Percentiles rank a stretch among this genome's conserved stretches.
phyloP scores from a whole-genome alignment of 2,113 vertebrate genomes.

The Apus apus region DNA sequence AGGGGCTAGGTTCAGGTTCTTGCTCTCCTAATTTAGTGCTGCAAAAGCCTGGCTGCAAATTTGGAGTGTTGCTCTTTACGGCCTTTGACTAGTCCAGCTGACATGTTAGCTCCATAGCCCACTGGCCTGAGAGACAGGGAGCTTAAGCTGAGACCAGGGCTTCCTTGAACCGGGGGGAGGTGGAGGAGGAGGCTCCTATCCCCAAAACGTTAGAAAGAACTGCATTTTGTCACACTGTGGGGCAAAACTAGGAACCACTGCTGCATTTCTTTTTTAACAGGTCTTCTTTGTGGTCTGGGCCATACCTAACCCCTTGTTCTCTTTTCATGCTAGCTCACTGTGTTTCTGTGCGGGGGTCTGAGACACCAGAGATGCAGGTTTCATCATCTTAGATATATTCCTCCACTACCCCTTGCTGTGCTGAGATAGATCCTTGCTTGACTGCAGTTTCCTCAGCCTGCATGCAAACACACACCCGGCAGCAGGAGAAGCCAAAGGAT shows the following conservation, averaged over 20 bases:
- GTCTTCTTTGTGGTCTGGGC: background rate
- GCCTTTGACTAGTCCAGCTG: background rate
- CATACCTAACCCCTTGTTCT: background rate
- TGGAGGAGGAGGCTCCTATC: background rate
- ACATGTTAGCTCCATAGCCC: background rate
- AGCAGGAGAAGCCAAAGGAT: slow-evolving; percentile 21
- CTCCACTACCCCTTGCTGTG: background rate
- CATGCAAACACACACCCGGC: background rate
- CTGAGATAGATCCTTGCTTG: background rate
- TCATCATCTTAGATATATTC: background rate
- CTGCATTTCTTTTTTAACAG: background rate
- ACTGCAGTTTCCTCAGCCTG: background rate
- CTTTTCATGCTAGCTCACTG: background rate
- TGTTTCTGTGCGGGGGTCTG: background rate
- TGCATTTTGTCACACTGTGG: background rate
- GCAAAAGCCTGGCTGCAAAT: background rate
- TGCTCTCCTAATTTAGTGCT: background rate
- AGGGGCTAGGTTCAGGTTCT: background rate
- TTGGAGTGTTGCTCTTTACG: background rate
- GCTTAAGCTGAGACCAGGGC: background rate
- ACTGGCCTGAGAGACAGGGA: background rate
- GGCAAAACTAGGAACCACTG: background rate
- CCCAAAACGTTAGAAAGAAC: background rate
- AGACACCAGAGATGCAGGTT: background rate
- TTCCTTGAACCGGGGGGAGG: background rate